These are phyloP conservation scores for Drosophila paucipuncta DNA, from an alignment of 2,888 invertebrate species.

Conservation along the genomic window DNA sequence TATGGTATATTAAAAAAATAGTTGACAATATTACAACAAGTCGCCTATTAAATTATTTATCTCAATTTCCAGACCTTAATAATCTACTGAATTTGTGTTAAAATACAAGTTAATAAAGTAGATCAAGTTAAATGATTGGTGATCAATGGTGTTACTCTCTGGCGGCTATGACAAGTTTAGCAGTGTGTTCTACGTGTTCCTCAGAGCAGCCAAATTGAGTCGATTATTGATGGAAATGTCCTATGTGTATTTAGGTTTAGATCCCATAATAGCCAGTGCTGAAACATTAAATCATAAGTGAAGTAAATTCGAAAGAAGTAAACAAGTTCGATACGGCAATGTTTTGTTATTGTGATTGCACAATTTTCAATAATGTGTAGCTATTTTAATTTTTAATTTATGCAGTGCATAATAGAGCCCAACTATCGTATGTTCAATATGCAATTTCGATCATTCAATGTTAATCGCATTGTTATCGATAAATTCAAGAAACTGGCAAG, in stretches of 20 bases:
- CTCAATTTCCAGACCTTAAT: background rate
- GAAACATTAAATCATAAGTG: background rate
- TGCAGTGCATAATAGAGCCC: background rate
- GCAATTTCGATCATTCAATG: background rate
- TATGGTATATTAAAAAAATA: background rate
- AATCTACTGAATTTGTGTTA: background rate
- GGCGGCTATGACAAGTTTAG: background rate
- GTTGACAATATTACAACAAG: background rate
- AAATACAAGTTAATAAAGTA: background rate
- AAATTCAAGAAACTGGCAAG: constrained; percentile 29
- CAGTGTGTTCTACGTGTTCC: background rate
- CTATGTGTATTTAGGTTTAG: background rate
- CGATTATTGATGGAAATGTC: background rate
- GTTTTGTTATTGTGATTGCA: background rate
- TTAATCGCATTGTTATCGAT: constrained; percentile 35
- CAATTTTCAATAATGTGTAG: background rate
- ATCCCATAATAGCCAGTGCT: background rate
- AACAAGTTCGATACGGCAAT: background rate
- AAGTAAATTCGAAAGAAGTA: background rate
- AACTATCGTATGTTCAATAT: background rate
- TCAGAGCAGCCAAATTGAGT: background rate
- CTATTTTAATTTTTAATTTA: background rate
- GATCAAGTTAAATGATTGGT: background rate
- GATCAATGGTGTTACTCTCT: background rate
- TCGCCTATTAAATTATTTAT: background rate